Evolutionary conservation across 2,113 vertebrate species (phyloP), one percentile per base, ranked within the genome.

Genomic region (Tachysurus fulvidraco): DNA sequence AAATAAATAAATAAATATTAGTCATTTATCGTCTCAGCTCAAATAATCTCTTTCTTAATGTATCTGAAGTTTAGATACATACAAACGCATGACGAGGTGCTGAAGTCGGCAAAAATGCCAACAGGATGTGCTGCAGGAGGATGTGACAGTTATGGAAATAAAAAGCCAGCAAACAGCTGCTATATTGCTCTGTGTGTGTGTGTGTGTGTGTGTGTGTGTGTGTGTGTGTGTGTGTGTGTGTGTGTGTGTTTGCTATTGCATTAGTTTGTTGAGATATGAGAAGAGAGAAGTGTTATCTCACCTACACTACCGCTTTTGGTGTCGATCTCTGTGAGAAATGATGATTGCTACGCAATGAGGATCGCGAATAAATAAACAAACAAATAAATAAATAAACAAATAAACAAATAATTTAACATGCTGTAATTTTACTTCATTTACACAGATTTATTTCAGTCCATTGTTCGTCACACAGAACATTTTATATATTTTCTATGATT

Each of bases 261-360:
- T 46, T 65, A 25, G 12, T n/a, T 50, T 11, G n/a, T 11, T 11
- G 14, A 83, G 54, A 23, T 55, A 21, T 19, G 52, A 36, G 11
- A 25, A 21, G 52, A 44, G 52, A 54, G 44, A 17, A n/a, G 52
- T 73, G 67, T 44, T 57, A 28, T 36, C 50, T 57, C 54, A 57
- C 23, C 1, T 36, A 14, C 21, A 55, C 30, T 74, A 25, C 11
- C 25, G 65, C 28, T 16, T 41, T 44, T 8, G 28, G 30, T 74
- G 52, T 73, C 65, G 59, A 73, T 67, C 67, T 25, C 67, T 74
- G 65, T 74, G 71, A 74, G 71, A 46, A 74, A 46, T 6, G 41
- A 5, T 4, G 44, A 21, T 17, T 21, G 69, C 0, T 73, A 36
- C 11, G 36, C 1, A 73, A 44, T 11, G 17, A 36, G 21, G 21